phyloP scores from a whole-genome alignment of 2,113 vertebrate species.

The Seriola aureovittata region DNA sequence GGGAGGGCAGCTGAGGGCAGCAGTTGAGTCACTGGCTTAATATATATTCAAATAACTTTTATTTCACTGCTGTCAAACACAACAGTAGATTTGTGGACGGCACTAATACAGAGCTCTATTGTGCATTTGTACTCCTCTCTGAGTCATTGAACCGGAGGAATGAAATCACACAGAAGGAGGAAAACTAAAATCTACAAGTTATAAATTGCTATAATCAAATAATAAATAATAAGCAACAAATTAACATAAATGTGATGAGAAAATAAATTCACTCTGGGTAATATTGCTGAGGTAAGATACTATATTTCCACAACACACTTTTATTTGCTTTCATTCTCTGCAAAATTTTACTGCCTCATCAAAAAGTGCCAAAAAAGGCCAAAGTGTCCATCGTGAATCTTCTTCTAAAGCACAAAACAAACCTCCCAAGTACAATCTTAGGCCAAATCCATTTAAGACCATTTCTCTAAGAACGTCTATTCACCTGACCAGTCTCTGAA shows the following conservation, averaged over 20 bases:
- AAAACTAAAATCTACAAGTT: constrained; percentile 15
- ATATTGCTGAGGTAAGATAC: constrained; percentile 18
- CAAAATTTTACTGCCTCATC: constrained; percentile 13
- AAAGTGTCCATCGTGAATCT: constrained; percentile 19
- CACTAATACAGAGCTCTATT: constrained; percentile 15
- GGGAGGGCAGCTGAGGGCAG: background rate
- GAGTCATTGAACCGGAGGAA: constrained; percentile 1
- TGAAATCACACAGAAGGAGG: constrained; percentile 8
- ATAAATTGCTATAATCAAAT: constrained; percentile 33
- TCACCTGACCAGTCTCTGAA: background rate
- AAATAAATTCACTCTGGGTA: constrained; percentile 8
- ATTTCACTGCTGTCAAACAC: constrained; percentile 34
- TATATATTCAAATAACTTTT: constrained; percentile 50
- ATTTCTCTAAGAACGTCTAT: too few relatives aligned
- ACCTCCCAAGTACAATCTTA: background rate
- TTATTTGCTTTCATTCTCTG: constrained; percentile 26
- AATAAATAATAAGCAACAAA: constrained; percentile 38
- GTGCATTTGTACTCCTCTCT: constrained; percentile 14
- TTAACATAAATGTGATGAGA: constrained; percentile 12
- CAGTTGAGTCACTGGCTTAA: constrained; percentile 33
- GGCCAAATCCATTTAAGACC: constrained; percentile 18
- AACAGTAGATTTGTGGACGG: constrained; percentile 24
- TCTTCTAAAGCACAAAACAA: constrained; percentile 22
- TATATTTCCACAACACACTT: constrained; percentile 1
- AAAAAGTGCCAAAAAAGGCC: constrained; percentile 20